Percentiles rank a stretch among this genome's conserved stretches.
Conservation (phyloP, 2,113 vertebrate genomes). For the Irena cyanogastra region DNA sequence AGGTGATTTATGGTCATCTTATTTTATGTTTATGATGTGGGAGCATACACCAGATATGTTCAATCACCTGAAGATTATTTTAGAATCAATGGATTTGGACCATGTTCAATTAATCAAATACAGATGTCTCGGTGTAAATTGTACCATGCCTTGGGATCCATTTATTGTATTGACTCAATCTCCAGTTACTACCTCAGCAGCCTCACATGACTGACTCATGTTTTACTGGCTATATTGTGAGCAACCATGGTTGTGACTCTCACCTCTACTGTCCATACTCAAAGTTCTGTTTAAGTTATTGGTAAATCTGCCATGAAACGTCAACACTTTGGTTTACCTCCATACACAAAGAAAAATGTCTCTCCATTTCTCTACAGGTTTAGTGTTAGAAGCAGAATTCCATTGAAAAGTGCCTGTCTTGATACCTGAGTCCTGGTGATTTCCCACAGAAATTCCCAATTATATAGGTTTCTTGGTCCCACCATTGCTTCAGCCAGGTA, state of each 20-base stretch:
- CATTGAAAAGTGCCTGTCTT: neutral
- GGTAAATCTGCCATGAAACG: neutral
- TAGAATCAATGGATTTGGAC: neutral
- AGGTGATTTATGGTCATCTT: neutral
- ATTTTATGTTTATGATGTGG: neutral
- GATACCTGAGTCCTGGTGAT: neutral
- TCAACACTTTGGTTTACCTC: neutral
- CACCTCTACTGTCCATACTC: neutral
- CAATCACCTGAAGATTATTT: neutral
- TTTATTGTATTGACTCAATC: neutral
- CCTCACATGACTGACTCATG: neutral
- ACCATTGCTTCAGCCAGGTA: neutral
- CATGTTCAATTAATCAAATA: neutral
- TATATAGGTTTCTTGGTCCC: neutral
- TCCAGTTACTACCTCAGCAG: neutral
- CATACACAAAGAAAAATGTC: neutral
- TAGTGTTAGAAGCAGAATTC: neutral
- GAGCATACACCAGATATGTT: neutral
- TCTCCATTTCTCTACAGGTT: neutral
- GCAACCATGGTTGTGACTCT: accelerated
- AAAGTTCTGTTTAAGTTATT: neutral
- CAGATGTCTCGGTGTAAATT: neutral
- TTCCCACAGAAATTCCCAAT: neutral
- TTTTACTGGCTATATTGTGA: neutral
- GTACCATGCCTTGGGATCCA: neutral